Base-by-base conservation (phyloP, 2,113 vertebrate genomes). In the Coregonus clupeaformis region DNA sequence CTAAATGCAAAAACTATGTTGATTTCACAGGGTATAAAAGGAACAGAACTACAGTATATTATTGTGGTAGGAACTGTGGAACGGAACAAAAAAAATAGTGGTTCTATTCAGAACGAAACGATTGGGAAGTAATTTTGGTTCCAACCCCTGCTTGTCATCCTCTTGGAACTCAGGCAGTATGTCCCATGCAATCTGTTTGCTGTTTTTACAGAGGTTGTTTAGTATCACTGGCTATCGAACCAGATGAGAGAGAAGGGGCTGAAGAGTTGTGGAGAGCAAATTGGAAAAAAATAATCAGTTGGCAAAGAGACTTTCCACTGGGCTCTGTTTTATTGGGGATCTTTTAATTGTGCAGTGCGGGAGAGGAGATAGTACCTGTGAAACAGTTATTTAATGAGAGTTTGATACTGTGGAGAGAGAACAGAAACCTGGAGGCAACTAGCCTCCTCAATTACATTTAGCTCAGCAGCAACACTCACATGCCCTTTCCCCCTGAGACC, bases 381-480 rank as follows among this genome's bases (percentile, higher is more conserved):
- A 47, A 45, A 57, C 30, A 66, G 66, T 78, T 47, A 60, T 77
- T n/a, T 65, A 71, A 73, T 74, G 57, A 79, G 64, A 67, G 47
- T 22, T 25, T 79, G 70, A 74, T 16, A 73, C 36, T 6, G 42
- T 72, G 68, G 45, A 71, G 25, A 71, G 49, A 74, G 70, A 69
- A 76, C 20, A 7, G 47, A 27, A 32, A n/a, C 52, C 71, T 72
- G 14, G 64, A 70, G 57, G 72, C 64, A 6, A 22, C 67, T 73
- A 64, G 18, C 30, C 22, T 75, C 73, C 42, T 77, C 68, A 73
- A 82, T 74, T 72, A 79, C 42, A 73, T 80, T 80, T 71, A 76
- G 59, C 49, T 30, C 36, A 52, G 24, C 67, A 24, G 49, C 69
- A 72, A 55, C 71, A 68, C 47, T 74, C 49, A 71, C 70, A 67